Conservation (phyloP, 2,113 vertebrate genomes). For the Parotia lawesii region DNA sequence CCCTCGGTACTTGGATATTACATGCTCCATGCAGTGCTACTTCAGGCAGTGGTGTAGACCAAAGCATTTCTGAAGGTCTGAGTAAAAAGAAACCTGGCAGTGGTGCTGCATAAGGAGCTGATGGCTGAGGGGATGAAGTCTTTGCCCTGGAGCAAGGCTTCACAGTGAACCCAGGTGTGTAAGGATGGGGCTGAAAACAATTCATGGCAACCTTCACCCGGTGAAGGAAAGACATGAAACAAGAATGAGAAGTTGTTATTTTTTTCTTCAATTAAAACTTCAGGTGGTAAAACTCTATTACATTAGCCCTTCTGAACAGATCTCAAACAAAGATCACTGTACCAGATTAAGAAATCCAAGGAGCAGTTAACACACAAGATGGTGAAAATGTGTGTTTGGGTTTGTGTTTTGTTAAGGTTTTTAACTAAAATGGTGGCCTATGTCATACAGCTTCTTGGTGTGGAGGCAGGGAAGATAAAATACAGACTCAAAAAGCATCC, state of each 20-base stretch:
- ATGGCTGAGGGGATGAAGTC: not conserved
- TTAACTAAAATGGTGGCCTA: not conserved
- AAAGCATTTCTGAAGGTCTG: not conserved
- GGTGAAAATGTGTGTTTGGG: not conserved
- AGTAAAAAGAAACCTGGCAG: not conserved
- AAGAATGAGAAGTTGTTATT: not conserved
- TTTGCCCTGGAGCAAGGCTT: not conserved
- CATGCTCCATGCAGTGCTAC: not conserved
- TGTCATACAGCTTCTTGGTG: not conserved
- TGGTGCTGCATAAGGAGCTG: not conserved
- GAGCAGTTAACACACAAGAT: not conserved
- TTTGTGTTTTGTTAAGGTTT: not conserved
- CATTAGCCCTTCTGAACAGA: not conserved
- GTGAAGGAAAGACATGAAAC: not conserved
- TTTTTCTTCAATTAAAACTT: not conserved
- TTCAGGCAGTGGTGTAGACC: not conserved
- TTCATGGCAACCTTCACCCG: not conserved
- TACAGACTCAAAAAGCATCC: not conserved
- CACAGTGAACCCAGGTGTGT: not conserved
- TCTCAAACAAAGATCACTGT: not conserved
- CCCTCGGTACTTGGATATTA: not conserved
- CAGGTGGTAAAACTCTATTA: not conserved
- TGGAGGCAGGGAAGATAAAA: not conserved
- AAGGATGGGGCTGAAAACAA: not conserved
- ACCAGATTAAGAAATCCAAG: not conserved